A percentile compares a stretch with the other conserved stretches of the same genome.
Conservation (phyloP, 2,888 invertebrate genomes). For the Anthrax anthrax region DNA sequence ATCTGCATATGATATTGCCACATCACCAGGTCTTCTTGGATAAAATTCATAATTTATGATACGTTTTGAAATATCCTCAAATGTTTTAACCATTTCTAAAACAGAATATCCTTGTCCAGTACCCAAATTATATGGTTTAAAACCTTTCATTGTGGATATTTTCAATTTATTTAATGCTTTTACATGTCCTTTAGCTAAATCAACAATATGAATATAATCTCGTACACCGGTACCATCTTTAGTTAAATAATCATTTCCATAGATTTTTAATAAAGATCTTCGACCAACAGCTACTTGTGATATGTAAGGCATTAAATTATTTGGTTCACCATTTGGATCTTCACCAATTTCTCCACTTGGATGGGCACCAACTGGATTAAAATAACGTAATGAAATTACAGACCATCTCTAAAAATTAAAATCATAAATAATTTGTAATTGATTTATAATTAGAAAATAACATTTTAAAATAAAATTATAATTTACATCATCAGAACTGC, state of each 20-base stretch:
- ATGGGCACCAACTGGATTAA: slow-evolving; percentile 94
- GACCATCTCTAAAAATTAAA: slow-evolving; percentile 96
- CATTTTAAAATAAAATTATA: too few species aligned
- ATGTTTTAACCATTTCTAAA: slow-evolving; percentile 70
- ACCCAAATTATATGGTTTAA: slow-evolving; percentile 69
- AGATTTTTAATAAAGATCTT: slow-evolving; percentile 68
- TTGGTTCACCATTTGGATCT: slow-evolving; percentile 86
- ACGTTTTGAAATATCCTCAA: slow-evolving; percentile 72
- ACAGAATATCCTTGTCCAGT: slow-evolving; percentile 85
- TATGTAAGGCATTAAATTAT: slow-evolving; percentile 93
- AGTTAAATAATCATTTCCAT: slow-evolving; percentile 85
- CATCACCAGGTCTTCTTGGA: slow-evolving; percentile 72
- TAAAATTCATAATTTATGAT: slow-evolving; percentile 60
- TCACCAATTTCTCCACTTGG: slow-evolving; percentile 87
- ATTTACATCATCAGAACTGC: slow-evolving; percentile 72
- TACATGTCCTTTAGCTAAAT: slow-evolving; percentile 84
- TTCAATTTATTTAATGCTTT: slow-evolving; percentile 72
- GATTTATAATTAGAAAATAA: too few species aligned
- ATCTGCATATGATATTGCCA: slow-evolving; percentile 84
- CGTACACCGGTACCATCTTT: slow-evolving; percentile 88
- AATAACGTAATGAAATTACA: slow-evolving; percentile 80
- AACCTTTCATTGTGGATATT: slow-evolving; percentile 34
- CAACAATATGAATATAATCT: slow-evolving; percentile 95
- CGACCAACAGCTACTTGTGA: slow-evolving; percentile 86
- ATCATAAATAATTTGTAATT: too few species aligned